Base-by-base conservation (phyloP, 2,113 vertebrate genomes). In the Papio anubis region DNA sequence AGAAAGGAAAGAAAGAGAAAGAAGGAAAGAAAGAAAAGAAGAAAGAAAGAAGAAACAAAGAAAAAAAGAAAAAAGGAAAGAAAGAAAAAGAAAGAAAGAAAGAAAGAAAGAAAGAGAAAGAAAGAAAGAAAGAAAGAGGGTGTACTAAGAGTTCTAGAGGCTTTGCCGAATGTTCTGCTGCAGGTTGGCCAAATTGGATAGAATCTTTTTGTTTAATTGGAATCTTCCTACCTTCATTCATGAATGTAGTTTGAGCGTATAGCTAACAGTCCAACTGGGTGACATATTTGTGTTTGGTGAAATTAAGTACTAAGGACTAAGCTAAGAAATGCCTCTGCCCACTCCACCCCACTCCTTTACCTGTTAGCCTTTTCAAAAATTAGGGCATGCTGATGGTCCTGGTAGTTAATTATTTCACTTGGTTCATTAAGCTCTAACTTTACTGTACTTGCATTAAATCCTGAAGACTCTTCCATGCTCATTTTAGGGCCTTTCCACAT, bases 21-120 rank as follows among this genome's bases (percentile, higher is more conserved):
- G 20, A 23, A 21, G 8, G 20, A 21, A 3, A 0, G 2, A 11
- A 48, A 0, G 10, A 11, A 48, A 48, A 9, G 0, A 48, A 2
- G 10, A 0, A 48, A 12, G 48, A 2, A 48, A 9, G 2, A 48
- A 11, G 45, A 10, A 45, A 48, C 2, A 2, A 48, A 48, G 45
- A 2, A 23, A 38, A 38, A 38, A 38, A 38, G 38, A 38, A 38
- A 38, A 38, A 38, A 38, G 38, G 1, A 43, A 1, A 45, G 17
- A 57, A 57, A 8, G 20, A 57, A 8, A 20, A 38, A 38, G 16
- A 8, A 66, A 11, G 11, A 0, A 48, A 48, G 48, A 3, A 48
- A 48, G 0, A 3, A 12, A 48, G 48, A 2, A 48, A 12, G 10
- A 12, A 48, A 13, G 2, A 13, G 2, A 13, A 48, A 48, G 1